Percentiles rank a stretch among this genome's conserved stretches.
Conservation (phyloP, 2,888 invertebrate genomes). For the Tinea trinotella region DNA sequence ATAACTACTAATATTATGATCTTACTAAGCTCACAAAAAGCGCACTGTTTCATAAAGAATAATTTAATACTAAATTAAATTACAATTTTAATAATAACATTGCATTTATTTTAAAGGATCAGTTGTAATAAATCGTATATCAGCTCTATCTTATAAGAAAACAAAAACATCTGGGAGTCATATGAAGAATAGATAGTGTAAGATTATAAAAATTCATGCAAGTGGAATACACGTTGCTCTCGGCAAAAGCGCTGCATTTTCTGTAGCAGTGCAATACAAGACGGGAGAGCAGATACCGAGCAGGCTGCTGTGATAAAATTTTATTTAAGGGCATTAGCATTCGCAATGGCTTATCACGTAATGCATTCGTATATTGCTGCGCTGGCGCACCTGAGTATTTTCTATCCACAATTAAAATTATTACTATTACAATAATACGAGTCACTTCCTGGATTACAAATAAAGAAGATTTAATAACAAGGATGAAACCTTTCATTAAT, state of each 20-base stretch:
- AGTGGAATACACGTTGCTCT: slow-evolving; percentile 15
- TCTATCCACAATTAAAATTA: slow-evolving; percentile 19
- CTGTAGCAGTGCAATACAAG: slow-evolving; percentile 32
- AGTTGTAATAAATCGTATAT: background rate
- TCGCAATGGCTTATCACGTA: slow-evolving; percentile 45
- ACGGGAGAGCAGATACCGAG: slow-evolving; percentile 36
- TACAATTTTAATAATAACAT: no score
- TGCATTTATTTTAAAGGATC: background rate
- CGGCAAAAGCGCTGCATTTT: slow-evolving; percentile 29
- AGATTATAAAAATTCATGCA: slow-evolving; percentile 17
- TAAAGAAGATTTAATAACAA: background rate
- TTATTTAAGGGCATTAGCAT: slow-evolving; percentile 55
- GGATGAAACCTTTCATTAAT: background rate
- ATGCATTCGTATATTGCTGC: slow-evolving; percentile 32
- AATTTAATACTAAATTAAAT: no score
- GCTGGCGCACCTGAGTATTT: slow-evolving; percentile 36
- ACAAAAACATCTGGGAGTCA: slow-evolving; percentile 1
- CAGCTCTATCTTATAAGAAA: background rate
- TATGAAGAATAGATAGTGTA: slow-evolving; percentile 9
- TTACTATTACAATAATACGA: background rate
- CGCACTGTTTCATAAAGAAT: no score
- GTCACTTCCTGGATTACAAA: no score
- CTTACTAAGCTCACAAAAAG: slow-evolving; percentile 24
- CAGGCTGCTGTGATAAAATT: slow-evolving; percentile 46
- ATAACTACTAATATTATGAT: slow-evolving; percentile 40